phyloP scores from a whole-genome alignment of 2,888 invertebrate genomes.

The Drosophila siamana region DNA sequence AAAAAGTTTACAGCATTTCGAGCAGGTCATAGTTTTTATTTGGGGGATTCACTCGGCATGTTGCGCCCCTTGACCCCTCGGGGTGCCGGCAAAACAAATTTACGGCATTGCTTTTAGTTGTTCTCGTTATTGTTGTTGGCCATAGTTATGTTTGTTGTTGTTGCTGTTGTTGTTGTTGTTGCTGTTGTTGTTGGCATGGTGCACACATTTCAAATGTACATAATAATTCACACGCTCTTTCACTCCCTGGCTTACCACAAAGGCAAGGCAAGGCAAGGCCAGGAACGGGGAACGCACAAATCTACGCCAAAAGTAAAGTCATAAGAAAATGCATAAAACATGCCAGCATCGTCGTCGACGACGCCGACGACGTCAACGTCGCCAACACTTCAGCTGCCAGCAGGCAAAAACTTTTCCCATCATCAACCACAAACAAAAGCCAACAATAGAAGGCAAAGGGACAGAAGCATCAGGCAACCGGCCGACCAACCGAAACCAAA shows the following conservation, averaged over 20 bases:
- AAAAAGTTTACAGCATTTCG: slow-evolving; percentile 70
- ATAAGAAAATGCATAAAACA: slow-evolving; percentile 81
- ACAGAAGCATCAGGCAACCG: slow-evolving; percentile 27
- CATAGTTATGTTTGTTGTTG: slow-evolving; percentile 31
- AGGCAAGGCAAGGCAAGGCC: background rate
- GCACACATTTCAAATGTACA: slow-evolving; percentile 78
- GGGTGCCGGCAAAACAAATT: slow-evolving; percentile 68
- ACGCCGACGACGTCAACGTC: slow-evolving; percentile 72
- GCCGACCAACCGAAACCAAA: slow-evolving; percentile 16
- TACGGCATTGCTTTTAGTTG: slow-evolving; percentile 79
- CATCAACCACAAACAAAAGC: slow-evolving; percentile 80
- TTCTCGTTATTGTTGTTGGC: slow-evolving; percentile 43
- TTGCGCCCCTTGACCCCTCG: background rate
- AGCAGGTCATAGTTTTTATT: slow-evolving; percentile 77
- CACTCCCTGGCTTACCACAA: slow-evolving; percentile 40
- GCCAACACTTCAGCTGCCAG: slow-evolving; percentile 79
- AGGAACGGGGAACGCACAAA: slow-evolving; percentile 63
- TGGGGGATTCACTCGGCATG: slow-evolving; percentile 46
- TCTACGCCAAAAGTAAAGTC: slow-evolving; percentile 81
- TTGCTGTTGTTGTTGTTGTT: slow-evolving; percentile 13
- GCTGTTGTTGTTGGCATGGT: slow-evolving; percentile 53
- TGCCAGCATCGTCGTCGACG: slow-evolving; percentile 59
- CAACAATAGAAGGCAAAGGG: slow-evolving; percentile 64
- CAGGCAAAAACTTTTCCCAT: slow-evolving; percentile 81
- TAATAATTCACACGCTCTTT: slow-evolving; percentile 75